Base-by-base conservation (phyloP, 2,797 vertebrate species). In the Austrolebias charrua region DNA sequence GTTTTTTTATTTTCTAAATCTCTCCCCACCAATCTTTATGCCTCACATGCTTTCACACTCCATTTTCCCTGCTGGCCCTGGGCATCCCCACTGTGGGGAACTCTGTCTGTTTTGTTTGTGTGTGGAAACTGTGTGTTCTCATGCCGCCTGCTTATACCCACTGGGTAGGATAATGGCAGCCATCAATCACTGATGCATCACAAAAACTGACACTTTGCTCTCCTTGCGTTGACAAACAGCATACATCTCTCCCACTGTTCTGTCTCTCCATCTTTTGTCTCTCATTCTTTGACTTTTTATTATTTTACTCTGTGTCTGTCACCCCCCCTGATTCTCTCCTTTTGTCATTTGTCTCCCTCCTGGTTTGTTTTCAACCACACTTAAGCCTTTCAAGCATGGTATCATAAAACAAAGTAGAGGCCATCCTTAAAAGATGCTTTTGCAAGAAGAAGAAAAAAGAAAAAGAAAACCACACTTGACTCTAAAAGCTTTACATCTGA, bases 131-230 rank as follows among this genome's bases (percentile, higher is more conserved):
- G 80, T 75, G 80, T 75, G 73, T 77, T 80, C 79, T 90, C 89
- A 91, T 91, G 86, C 86, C 60, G 71, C 78, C 86, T 83, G 78
- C 83, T 90, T 86, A 88, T 75, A 83, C 84, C 87, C 85, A 86
- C 82, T 87, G 90, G 86, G 82, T 75, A 69, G 68, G 73, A 78
- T 90, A 91, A 92, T 89, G 84, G 84, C 84, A 84, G 78, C 82
- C 84, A 89, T 90, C 89, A 80, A 61, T 90, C 89, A 86, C 67
- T 73, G 68, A 78, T 74, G 83, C 74, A 60, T 63, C 75, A 73
- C 73, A 74, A 66, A 86, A 86, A 82, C 69, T 83, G 87, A 86
- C 86, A 86, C 75, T 79, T 86, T 58, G 60, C 71, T 82, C 76
- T 85, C 75, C 54, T 71, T 67, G 60, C 63, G 64, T 81, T 80